A percentile compares a stretch with the other conserved stretches of the same genome.
Conservation (phyloP, 2,797 vertebrate genomes). For the Lycodopsis pacificus region DNA sequence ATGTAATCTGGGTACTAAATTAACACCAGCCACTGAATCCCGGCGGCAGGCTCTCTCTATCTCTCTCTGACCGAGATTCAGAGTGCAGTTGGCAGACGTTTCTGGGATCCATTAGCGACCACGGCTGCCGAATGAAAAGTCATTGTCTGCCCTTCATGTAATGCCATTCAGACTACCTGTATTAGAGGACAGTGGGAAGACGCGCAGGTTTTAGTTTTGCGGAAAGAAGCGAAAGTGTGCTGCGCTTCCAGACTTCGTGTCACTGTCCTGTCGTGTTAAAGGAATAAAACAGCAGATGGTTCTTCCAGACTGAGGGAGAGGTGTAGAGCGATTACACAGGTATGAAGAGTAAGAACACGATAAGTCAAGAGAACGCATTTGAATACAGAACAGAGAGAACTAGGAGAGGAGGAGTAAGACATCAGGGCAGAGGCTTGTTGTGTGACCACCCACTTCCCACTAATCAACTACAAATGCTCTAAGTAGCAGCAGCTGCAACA, state of each 20-base stretch:
- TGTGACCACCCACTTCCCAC: conserved; percentile 83
- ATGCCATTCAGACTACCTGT: conserved; percentile 18
- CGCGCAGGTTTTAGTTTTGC: neutral
- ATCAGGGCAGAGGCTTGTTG: conserved; percentile 52
- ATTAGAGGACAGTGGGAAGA: conserved; percentile 5
- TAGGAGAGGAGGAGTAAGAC: conserved; percentile 30
- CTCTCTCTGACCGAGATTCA: conserved; percentile 17
- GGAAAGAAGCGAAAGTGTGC: neutral
- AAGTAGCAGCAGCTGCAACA: conserved; percentile 87
- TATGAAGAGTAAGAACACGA: conserved; percentile 18
- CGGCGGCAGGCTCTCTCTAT: neutral
- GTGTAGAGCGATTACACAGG: conserved; percentile 4
- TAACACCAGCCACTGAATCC: conserved; percentile 59
- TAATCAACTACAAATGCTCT: conserved; percentile 89
- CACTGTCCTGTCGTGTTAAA: neutral
- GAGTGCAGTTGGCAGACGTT: conserved; percentile 13
- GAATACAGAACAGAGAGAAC: conserved; percentile 37
- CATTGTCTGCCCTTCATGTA: conserved; percentile 37
- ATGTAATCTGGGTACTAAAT: conserved; percentile 58
- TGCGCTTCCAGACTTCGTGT: conserved; percentile 1
- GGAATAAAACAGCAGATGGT: neutral
- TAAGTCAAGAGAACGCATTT: conserved; percentile 15
- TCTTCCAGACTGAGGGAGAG: conserved; percentile 7
- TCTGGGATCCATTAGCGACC: conserved; percentile 51
- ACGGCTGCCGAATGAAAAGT: conserved; percentile 39